These are phyloP conservation scores for Dromas ardeola DNA, from an alignment of 2,113 vertebrate genomes.

Conservation along the genomic window DNA sequence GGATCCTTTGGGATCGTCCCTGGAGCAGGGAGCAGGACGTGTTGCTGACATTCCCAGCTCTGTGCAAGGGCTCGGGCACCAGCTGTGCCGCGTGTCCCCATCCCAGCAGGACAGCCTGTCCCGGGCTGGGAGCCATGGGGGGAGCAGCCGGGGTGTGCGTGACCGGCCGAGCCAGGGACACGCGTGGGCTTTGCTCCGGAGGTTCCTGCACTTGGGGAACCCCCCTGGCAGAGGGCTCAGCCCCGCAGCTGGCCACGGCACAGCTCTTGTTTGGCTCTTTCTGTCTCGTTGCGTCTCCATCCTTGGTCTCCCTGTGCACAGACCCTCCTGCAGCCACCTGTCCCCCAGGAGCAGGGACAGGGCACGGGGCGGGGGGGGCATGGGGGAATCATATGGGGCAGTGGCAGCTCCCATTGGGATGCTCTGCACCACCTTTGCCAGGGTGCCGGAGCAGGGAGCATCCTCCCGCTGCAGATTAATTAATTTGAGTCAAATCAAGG, in stretches of 20 bases:
- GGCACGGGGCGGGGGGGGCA: background rate
- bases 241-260: rapidly evolving
- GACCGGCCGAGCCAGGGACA: background rate
- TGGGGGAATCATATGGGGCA: rapidly evolving
- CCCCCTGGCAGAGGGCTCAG: background rate
- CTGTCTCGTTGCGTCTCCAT: background rate
- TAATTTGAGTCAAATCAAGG: background rate
- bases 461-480: background rate
- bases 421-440: background rate
- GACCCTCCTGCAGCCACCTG: background rate
- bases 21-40: background rate
- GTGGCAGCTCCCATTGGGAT: background rate
- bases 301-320: background rate
- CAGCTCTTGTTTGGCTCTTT: background rate
- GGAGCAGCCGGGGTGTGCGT: background rate
- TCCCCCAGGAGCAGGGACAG: background rate
- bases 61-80: background rate
- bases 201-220: rapidly evolving
- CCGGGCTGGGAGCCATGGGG: background rate
- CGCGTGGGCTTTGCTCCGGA: background rate
- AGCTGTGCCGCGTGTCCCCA: rapidly evolving
- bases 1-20: background rate
- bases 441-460: background rate
- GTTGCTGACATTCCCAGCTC: rapidly evolving
- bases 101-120: rapidly evolving